Percentiles rank a stretch among this genome's conserved stretches.
phyloP scores from a whole-genome alignment of 2,113 vertebrate genomes.

The Macaca nemestrina region DNA sequence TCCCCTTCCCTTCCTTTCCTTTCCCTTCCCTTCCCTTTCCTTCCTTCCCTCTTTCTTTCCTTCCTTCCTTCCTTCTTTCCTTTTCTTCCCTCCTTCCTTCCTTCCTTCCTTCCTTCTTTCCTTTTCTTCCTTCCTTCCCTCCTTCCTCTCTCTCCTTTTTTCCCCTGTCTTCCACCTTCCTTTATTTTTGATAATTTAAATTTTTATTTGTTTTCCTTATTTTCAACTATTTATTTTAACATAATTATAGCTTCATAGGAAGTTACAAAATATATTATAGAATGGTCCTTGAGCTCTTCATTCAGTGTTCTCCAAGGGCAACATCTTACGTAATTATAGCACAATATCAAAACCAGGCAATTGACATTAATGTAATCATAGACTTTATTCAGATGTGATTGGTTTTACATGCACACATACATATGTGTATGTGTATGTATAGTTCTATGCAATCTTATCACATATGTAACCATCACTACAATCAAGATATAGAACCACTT shows the following conservation, averaged over 20 bases:
- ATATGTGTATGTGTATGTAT: no score
- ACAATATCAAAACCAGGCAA: not conserved
- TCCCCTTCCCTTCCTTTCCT: rapidly evolving
- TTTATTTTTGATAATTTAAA: not conserved
- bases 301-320: not conserved
- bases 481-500: not conserved
- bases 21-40: not conserved
- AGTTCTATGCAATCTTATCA: not conserved
- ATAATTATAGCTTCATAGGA: not conserved
- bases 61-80: no score
- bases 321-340: not conserved
- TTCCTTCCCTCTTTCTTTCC: not conserved
- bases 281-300: not conserved
- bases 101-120: not conserved
- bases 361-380: no score
- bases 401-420: not conserved
- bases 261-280: not conserved
- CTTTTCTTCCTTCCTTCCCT: not conserved
- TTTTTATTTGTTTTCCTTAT: conserved; percentile 23
- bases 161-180: not conserved
- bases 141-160: not conserved
- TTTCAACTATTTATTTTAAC: not conserved
- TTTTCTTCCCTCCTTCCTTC: not conserved
- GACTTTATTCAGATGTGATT: not conserved
- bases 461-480: not conserved